Evolutionary conservation across 2,797 vertebrate genomes (phyloP).

Genomic region (Lacerta viridis): DNA sequence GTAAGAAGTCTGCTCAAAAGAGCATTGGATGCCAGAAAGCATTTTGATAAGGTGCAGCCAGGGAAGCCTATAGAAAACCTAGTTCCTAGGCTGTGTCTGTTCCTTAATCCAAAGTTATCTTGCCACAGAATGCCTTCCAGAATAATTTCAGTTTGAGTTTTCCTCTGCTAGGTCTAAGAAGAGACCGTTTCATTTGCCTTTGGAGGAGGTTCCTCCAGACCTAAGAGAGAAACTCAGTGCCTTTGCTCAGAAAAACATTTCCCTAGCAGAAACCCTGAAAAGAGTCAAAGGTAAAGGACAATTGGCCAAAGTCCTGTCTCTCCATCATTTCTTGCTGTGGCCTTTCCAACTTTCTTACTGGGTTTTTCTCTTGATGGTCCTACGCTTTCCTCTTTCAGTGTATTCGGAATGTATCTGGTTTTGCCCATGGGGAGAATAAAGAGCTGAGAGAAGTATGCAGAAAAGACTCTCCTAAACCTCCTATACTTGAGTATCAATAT

Average conservation of each 20-base stretch:
- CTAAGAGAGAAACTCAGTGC: background rate
- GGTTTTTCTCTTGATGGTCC: background rate
- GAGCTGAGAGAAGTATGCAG: background rate
- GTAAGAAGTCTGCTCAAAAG: background rate
- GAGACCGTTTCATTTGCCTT: background rate
- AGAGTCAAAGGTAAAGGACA: constrained; percentile 30
- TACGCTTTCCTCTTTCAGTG: background rate
- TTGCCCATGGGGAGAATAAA: background rate
- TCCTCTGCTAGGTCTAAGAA: constrained; percentile 18
- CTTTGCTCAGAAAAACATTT: constrained; percentile 2
- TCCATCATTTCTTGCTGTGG: background rate
- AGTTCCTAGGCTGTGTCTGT: background rate
- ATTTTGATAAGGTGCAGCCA: background rate
- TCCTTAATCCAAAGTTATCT: background rate
- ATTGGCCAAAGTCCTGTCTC: background rate
- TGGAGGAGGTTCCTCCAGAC: background rate
- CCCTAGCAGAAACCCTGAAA: background rate
- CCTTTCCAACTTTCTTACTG: background rate
- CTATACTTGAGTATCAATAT: background rate
- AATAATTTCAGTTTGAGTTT: background rate
- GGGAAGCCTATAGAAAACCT: background rate
- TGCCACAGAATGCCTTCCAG: background rate
- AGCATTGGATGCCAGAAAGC: background rate
- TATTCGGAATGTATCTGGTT: background rate
- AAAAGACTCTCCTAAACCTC: background rate